Conservation (phyloP, 2,113 vertebrate species). For the Takifugu bimaculatus region DNA sequence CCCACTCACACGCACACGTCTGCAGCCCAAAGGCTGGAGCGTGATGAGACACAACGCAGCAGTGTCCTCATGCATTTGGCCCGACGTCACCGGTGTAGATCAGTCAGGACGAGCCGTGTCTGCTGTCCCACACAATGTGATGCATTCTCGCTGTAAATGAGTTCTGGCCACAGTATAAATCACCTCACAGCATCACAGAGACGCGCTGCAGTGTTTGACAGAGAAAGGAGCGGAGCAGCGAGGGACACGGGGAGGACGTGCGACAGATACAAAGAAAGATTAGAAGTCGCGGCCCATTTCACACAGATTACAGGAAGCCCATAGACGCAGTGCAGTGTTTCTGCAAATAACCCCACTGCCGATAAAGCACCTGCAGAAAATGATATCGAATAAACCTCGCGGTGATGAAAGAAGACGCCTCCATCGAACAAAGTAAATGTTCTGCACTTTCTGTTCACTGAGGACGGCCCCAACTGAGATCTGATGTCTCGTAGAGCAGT, state of each 20-base stretch:
- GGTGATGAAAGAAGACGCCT: too few relatives aligned
- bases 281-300: conserved; percentile 41
- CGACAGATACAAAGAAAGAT: neutral
- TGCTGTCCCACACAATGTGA: conserved; percentile 15
- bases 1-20: too few relatives aligned
- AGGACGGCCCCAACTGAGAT: neutral
- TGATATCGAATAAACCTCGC: too few relatives aligned
- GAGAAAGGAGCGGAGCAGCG: conserved; percentile 10
- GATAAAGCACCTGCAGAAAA: too few relatives aligned
- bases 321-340: too few relatives aligned
- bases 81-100: too few relatives aligned
- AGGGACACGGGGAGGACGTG: conserved; percentile 3
- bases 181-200: neutral
- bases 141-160: conserved; percentile 33
- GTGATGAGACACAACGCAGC: too few relatives aligned
- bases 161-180: conserved; percentile 14
- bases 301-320: neutral
- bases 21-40: too few relatives aligned
- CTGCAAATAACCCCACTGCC: too few relatives aligned
- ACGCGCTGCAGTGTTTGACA: neutral
- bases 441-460: neutral
- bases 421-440: neutral
- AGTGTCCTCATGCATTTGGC: too few relatives aligned
- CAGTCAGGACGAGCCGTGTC: too few relatives aligned
- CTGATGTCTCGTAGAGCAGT: neutral